Evolutionary conservation across 92 coral and sea anemone species (phyloP), one percentile per base, ranked within the genome.

Genomic region (Palythoa heliodiscus): DNA sequence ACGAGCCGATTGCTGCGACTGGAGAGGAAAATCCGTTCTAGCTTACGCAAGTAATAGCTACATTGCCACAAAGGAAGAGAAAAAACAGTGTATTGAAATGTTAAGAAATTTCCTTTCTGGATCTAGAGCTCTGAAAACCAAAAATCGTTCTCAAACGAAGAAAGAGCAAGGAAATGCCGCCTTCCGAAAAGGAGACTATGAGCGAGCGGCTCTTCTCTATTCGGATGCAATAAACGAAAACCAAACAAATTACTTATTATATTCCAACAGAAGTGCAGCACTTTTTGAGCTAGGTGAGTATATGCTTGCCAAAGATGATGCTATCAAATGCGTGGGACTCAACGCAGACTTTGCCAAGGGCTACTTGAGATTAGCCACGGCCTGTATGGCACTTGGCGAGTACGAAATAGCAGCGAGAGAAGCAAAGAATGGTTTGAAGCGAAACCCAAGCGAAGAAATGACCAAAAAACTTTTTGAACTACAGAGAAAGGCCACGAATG

Each of bases 221-320:
- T 54, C 82, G 71, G 82, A 77, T 38, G 82, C 82, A 23, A 77
- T 77, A 0, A 61, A 77, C 3, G 82, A 77, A 58, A 47, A 55
- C 20, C 82, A 58, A 16, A 22, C 71, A 39, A 77, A 77, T 57
- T 50, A 77, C 17, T 77, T 77, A 70, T 50, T 77, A 12, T 77
- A 77, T 58, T 77, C 82, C 71, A 77, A 77, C 29, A 77, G 82
- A 58, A 77, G 82, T 58, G 82, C 71, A 25, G 82, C 82, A 10
- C 58, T 57, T 40, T 60, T 37, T 15, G 82, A 77, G 70, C 40
- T 77, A 35, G 70, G 82, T 17, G 43, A 58, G 55, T 77, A 77
- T 24, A 77, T 77, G 37, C 53, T 16, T n/a, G 82, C 82, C 20
- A 77, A 77, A 77, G 52, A 77, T 22, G 82, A 77, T 50, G 82